Percentiles rank a stretch among this genome's conserved stretches.
Evolutionary conservation across 2,797 vertebrate genomes (phyloP).

Genomic region (Neostethus bicornis): DNA sequence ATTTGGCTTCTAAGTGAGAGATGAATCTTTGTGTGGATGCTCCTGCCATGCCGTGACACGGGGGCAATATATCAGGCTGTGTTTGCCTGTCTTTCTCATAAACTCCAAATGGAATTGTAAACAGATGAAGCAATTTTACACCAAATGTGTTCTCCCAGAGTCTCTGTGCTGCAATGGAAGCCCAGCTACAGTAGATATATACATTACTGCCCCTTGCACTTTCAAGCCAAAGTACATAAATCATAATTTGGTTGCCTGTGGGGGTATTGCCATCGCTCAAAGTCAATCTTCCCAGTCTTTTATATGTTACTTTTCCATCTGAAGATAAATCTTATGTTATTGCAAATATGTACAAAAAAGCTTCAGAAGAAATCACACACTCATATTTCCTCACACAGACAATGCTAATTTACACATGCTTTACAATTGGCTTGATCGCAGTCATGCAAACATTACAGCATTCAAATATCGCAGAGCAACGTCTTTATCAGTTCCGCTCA

Average conservation of each 20-base stretch:
- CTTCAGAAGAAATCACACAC: constrained; percentile 40
- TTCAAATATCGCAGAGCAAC: constrained; percentile 20
- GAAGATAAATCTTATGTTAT: constrained; percentile 76
- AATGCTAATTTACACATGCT: constrained; percentile 17
- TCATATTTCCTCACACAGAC: constrained; percentile 46
- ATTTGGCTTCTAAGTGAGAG: constrained; percentile 86
- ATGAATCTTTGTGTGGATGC: constrained; percentile 84
- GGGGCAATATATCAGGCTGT: constrained; percentile 80
- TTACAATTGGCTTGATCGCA: constrained; percentile 3
- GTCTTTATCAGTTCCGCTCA: constrained; percentile 54
- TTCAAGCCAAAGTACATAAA: constrained; percentile 75
- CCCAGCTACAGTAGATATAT: constrained; percentile 57
- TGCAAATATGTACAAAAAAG: constrained; percentile 52
- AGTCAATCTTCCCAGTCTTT: constrained; percentile 66
- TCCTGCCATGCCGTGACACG: constrained; percentile 80
- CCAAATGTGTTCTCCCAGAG: constrained; percentile 70
- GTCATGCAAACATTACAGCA: background rate
- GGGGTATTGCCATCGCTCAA: constrained; percentile 80
- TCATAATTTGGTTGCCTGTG: constrained; percentile 74
- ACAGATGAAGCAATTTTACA: constrained; percentile 84
- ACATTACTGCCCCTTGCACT: constrained; percentile 66
- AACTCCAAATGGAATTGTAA: constrained; percentile 82
- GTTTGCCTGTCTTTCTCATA: constrained; percentile 82
- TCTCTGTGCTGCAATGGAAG: constrained; percentile 49
- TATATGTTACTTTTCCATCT: constrained; percentile 70